Evolutionary conservation across 64 coral and sea anemone species (phyloP).

Genomic region (Porites australiensis): DNA sequence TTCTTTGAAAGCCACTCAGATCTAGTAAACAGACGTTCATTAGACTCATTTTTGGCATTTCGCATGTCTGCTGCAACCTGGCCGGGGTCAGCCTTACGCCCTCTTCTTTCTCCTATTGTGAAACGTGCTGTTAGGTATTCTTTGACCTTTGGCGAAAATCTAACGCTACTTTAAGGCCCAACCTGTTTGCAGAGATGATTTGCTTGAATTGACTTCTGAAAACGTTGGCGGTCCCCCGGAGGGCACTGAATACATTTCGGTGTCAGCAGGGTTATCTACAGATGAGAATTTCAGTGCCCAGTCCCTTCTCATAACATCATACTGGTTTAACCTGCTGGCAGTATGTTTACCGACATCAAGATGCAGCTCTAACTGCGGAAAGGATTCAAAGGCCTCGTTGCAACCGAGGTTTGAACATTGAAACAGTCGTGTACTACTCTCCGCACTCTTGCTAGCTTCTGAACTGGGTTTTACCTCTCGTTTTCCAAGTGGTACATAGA

Average conservation of each 20-base stretch:
- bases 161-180: constrained; percentile 56
- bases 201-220: not conserved
- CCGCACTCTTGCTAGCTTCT: constrained; percentile 9
- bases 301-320: constrained; percentile 73
- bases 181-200: constrained; percentile 28
- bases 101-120: constrained; percentile 74
- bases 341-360: constrained; percentile 84
- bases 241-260: not conserved
- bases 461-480: constrained; percentile 5
- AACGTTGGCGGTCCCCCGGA: not conserved
- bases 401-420: constrained; percentile 65
- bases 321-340: constrained; percentile 39
- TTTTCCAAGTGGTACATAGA: constrained; percentile 55
- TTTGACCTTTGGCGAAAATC: constrained; percentile 76
- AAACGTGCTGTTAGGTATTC: constrained; percentile 71
- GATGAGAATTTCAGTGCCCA: constrained; percentile 80
- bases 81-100: constrained; percentile 60
- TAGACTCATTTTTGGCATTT: constrained; percentile 12
- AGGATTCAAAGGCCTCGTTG: constrained; percentile 59
- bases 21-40: constrained; percentile 68
- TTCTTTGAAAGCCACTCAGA: constrained; percentile 67
- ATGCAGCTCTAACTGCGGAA: constrained; percentile 66
- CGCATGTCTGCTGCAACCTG: constrained; percentile 74
- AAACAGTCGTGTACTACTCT: constrained; percentile 21
- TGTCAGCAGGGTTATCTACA: constrained; percentile 1